Percentiles rank a stretch among this genome's conserved stretches.
Evolutionary conservation across 2,797 vertebrate genomes (phyloP).

Genomic region (Hapalemur alaotrensis): DNA sequence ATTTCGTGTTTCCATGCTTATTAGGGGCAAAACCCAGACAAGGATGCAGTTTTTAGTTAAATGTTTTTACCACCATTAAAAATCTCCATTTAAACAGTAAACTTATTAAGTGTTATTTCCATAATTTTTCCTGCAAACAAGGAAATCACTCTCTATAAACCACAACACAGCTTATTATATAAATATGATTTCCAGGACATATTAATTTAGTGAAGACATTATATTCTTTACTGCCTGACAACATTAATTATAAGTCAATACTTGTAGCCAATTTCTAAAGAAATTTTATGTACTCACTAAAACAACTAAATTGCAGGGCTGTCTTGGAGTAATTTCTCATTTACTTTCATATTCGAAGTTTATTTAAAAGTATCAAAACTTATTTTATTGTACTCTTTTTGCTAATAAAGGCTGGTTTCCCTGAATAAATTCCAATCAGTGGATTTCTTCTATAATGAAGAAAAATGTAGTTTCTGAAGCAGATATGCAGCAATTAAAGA

Average conservation of each 20-base stretch:
- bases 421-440: neutral
- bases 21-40: neutral
- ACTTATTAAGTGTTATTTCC: neutral
- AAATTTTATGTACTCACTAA: neutral
- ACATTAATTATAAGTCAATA: slow-evolving; percentile 43
- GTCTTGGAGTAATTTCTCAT: neutral
- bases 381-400: neutral
- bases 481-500: slow-evolving; percentile 11
- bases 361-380: slow-evolving; percentile 30
- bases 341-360: neutral
- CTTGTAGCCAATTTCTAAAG: slow-evolving; percentile 18
- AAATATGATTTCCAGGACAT: slow-evolving; percentile 25
- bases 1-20: neutral
- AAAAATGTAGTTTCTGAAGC: slow-evolving; percentile 32
- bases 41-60: neutral
- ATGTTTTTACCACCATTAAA: neutral
- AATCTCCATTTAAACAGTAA: neutral
- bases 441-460: neutral
- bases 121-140: slow-evolving; percentile 6
- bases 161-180: neutral
- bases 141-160: neutral
- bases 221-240: neutral
- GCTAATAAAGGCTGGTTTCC: neutral
- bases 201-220: neutral
- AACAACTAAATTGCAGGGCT: slow-evolving; percentile 6